A percentile compares a stretch with the other conserved stretches of the same genome.
Evolutionary conservation across 2,888 invertebrate species (phyloP).

Genomic region (Esperia sulphurella): DNA sequence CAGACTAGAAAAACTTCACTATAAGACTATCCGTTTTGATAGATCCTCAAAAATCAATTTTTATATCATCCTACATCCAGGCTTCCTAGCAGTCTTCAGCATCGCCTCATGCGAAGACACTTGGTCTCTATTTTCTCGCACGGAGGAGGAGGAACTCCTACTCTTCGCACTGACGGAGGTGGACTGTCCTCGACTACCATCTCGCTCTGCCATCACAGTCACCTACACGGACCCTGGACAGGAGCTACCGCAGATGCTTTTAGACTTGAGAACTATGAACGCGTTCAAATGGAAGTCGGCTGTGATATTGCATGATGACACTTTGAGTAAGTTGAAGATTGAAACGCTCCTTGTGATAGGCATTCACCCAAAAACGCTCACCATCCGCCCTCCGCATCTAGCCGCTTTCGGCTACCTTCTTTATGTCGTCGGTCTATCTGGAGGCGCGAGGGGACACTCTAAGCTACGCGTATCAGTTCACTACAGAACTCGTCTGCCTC

Average conservation of each 20-base stretch:
- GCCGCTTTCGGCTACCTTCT: no score
- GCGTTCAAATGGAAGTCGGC: conserved; percentile 86
- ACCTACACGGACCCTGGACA: conserved; percentile 84
- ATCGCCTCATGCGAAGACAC: conserved; percentile 87
- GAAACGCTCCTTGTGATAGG: no score
- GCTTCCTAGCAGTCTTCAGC: conserved; percentile 85
- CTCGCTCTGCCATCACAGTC: conserved; percentile 82
- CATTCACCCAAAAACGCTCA: no score
- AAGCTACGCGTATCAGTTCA: no score
- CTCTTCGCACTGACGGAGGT: conserved; percentile 88
- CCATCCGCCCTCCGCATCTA: no score
- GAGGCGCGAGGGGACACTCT: no score
- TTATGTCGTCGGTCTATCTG: no score
- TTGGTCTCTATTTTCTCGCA: conserved; percentile 83
- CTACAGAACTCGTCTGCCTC: no score
- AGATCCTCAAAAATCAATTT: no score
- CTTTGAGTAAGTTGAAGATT: conserved; percentile 83
- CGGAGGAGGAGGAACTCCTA: conserved; percentile 82
- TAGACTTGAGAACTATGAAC: conserved; percentile 84
- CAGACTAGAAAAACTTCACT: no score
- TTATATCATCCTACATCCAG: conserved; percentile 50
- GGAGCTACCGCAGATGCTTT: conserved; percentile 87
- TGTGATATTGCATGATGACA: conserved; percentile 85
- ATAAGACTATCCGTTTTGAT: no score
- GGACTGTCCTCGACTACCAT: conserved; percentile 87